These are phyloP conservation scores for Neodiprion pinetum DNA, from an alignment of 1,140 invertebrate species.

Conservation along the genomic window DNA sequence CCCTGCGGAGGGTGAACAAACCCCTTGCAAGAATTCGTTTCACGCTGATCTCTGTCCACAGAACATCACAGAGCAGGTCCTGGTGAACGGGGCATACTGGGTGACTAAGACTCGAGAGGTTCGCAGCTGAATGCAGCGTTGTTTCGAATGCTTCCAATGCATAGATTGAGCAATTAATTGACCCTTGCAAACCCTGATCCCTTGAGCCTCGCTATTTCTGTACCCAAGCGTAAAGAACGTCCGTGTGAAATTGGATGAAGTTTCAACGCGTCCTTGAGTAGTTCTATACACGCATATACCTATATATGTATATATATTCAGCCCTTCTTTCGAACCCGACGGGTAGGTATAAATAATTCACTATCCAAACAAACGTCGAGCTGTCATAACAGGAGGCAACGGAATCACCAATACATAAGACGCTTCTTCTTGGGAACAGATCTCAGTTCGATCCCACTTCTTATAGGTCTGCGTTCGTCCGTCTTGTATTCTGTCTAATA, in stretches of 20 bases:
- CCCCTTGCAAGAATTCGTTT: conserved; percentile 35
- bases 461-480: background rate
- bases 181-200: background rate
- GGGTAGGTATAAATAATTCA: background rate
- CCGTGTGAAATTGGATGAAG: too few species aligned
- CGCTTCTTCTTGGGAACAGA: background rate
- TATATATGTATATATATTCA: background rate
- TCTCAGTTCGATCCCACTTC: background rate
- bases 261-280: background rate
- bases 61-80: conserved; percentile 93
- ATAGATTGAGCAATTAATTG: background rate
- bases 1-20: background rate
- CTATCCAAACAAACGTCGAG: background rate
- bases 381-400: background rate
- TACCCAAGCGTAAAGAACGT: background rate
- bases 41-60: conserved; percentile 67
- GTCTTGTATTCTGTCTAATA: background rate
- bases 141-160: conserved; percentile 55
- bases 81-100: conserved; percentile 92
- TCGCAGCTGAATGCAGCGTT: conserved; percentile 58
- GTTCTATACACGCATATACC: background rate
- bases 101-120: conserved; percentile 90
- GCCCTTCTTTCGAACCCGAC: too few species aligned
- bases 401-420: background rate
- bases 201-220: background rate